Percentiles rank a stretch among this genome's conserved stretches.
Evolutionary conservation across 2,113 vertebrate genomes (phyloP).

Genomic region (Xiphophorus maculatus): DNA sequence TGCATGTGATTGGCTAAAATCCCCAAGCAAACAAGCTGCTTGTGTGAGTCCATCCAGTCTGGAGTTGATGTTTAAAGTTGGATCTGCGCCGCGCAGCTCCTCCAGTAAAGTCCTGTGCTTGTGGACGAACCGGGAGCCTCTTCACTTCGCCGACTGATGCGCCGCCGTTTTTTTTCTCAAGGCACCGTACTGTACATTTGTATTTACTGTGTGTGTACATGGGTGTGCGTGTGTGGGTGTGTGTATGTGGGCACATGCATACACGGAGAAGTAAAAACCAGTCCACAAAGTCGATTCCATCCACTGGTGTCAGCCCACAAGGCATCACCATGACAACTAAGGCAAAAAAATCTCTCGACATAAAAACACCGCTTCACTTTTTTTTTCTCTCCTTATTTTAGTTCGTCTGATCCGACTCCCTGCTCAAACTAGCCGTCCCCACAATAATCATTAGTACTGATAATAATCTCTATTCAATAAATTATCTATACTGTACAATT

Average conservation of each 20-base stretch:
- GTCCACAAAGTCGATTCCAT: slow-evolving; percentile 63
- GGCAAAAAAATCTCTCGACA: slow-evolving; percentile 78
- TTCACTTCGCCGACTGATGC: slow-evolving; percentile 62
- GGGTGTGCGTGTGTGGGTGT: slow-evolving; percentile 35
- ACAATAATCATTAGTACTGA: slow-evolving; percentile 76
- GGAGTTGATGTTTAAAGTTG: slow-evolving; percentile 15
- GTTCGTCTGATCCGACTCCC: slow-evolving; percentile 42
- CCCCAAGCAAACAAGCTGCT: not conserved
- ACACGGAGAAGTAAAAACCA: slow-evolving; percentile 69
- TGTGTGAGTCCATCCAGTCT: slow-evolving; percentile 39
- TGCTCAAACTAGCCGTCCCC: slow-evolving; percentile 62
- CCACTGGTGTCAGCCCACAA: slow-evolving; percentile 73
- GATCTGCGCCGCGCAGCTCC: slow-evolving; percentile 18
- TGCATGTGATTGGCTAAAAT: slow-evolving; percentile 32
- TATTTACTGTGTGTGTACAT: slow-evolving; percentile 11
- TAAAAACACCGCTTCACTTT: slow-evolving; percentile 62
- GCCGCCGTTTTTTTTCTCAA: slow-evolving; percentile 66
- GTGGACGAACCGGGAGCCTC: slow-evolving; percentile 44
- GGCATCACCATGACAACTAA: slow-evolving; percentile 84
- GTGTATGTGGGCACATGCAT: slow-evolving; percentile 67
- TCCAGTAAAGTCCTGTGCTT: slow-evolving; percentile 21
- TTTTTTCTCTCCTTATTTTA: slow-evolving; percentile 25
- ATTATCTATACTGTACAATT: slow-evolving; percentile 85
- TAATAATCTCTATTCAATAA: slow-evolving; percentile 86
- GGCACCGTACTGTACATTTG: slow-evolving; percentile 80